Evolutionary conservation across 2,113 vertebrate genomes (phyloP).

Genomic region (Austrofundulus limnaeus): DNA sequence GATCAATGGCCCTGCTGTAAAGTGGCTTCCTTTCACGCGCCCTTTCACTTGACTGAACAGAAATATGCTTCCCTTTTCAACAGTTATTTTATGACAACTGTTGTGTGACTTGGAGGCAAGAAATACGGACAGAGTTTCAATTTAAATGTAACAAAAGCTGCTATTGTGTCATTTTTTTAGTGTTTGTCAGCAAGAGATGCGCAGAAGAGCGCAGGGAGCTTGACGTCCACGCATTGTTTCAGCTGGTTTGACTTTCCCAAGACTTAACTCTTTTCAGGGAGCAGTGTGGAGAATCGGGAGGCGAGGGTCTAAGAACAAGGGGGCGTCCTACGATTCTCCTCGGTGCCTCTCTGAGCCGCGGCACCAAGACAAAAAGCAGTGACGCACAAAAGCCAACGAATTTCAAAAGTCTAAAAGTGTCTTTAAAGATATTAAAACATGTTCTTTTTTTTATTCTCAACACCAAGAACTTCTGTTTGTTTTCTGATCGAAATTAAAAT

Average conservation of each 20-base stretch:
- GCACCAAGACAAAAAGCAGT: slow-evolving; percentile 62
- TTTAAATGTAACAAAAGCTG: neutral
- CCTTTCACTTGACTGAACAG: slow-evolving; percentile 24
- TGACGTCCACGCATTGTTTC: slow-evolving; percentile 60
- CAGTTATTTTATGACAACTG: slow-evolving; percentile 44
- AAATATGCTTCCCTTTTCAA: neutral
- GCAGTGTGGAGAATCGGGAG: slow-evolving; percentile 78
- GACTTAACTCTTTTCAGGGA: slow-evolving; percentile 65
- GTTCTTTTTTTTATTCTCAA: neutral
- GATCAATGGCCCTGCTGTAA: slow-evolving; percentile 45
- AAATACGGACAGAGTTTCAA: neutral
- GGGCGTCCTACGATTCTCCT: slow-evolving; percentile 81
- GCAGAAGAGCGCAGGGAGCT: slow-evolving; percentile 38
- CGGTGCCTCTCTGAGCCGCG: slow-evolving; percentile 74
- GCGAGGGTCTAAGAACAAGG: slow-evolving; percentile 73
- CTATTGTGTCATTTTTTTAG: no score
- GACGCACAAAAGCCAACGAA: slow-evolving; percentile 52
- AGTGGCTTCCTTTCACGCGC: slow-evolving; percentile 57
- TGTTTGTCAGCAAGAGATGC: slow-evolving; percentile 38
- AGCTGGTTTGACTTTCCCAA: slow-evolving; percentile 75
- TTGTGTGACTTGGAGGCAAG: slow-evolving; percentile 21
- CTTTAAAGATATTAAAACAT: slow-evolving; percentile 10
- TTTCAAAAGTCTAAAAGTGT: slow-evolving; percentile 32
- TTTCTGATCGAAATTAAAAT: neutral
- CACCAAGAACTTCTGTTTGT: neutral